phyloP scores from a whole-genome alignment of 2,888 invertebrate species.

The Polyommatus iphigenia region DNA sequence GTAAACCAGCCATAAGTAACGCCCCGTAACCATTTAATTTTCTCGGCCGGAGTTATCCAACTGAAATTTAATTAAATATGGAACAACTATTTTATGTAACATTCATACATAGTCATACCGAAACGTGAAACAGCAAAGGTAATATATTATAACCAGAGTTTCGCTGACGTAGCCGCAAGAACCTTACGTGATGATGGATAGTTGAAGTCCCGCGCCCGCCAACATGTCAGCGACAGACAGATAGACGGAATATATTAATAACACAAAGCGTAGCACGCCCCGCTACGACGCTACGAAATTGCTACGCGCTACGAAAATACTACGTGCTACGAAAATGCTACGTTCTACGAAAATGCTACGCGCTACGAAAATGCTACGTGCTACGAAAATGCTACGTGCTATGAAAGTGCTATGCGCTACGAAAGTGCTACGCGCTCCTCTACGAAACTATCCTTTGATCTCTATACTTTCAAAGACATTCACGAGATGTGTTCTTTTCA shows the following conservation, averaged over 20 bases:
- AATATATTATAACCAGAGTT: background rate
- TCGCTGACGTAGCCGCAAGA: background rate
- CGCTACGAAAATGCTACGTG: background rate
- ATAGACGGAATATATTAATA: background rate
- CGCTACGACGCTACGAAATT: background rate
- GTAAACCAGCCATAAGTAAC: no score
- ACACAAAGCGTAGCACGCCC: background rate
- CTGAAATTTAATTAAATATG: no score
- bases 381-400: background rate
- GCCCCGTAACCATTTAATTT: no score
- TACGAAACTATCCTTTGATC: conserved; percentile 6
- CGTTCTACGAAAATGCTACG: background rate
- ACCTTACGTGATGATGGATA: background rate
- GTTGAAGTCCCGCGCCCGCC: background rate
- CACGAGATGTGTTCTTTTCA: conserved; percentile 42
- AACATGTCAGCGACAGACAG: background rate
- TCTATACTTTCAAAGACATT: background rate
- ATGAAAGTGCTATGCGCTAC: background rate
- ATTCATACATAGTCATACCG: no score
- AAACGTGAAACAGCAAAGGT: no score
- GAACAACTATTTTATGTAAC: no score
- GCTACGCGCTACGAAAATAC: background rate
- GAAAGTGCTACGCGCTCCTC: background rate
- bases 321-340: background rate
- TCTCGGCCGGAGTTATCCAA: no score